These are phyloP conservation scores for Vandiemenella viatica DNA, from an alignment of 2,888 invertebrate genomes.

Conservation along the genomic window DNA sequence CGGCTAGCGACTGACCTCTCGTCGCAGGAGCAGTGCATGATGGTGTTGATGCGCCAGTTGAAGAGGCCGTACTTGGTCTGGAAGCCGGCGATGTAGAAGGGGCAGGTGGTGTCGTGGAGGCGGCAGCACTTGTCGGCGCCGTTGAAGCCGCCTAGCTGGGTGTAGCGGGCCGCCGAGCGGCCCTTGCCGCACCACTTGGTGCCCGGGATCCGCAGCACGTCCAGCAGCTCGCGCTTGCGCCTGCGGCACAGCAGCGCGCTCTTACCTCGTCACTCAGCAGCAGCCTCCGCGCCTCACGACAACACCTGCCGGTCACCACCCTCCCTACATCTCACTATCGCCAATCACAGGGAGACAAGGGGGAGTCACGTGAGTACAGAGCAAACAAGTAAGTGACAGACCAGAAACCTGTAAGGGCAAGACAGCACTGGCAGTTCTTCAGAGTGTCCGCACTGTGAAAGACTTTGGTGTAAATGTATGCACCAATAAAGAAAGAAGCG, in stretches of 20 bases:
- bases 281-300: slow-evolving; percentile 21
- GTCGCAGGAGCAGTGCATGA: slow-evolving; percentile 87
- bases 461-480: no score
- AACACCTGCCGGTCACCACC: no score
- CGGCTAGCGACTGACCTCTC: no score
- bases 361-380: no score
- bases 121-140: slow-evolving; percentile 69
- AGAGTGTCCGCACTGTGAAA: no score
- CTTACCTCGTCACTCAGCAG: slow-evolving; percentile 1
- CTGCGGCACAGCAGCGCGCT: slow-evolving; percentile 30
- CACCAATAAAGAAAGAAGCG: no score
- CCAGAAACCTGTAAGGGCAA: no score
- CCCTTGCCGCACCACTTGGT: slow-evolving; percentile 92
- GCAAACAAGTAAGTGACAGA: no score
- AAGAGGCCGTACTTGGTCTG: slow-evolving; percentile 70
- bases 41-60: slow-evolving; percentile 78
- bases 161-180: slow-evolving; percentile 61
- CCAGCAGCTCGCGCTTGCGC: slow-evolving; percentile 36
- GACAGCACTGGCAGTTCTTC: no score
- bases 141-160: slow-evolving; percentile 69
- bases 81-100: slow-evolving; percentile 68
- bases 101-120: slow-evolving; percentile 72
- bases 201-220: slow-evolving; percentile 68
- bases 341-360: no score
- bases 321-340: no score